phyloP scores from a whole-genome alignment of 2,888 invertebrate genomes.

The Temnothorax ravouxi region DNA sequence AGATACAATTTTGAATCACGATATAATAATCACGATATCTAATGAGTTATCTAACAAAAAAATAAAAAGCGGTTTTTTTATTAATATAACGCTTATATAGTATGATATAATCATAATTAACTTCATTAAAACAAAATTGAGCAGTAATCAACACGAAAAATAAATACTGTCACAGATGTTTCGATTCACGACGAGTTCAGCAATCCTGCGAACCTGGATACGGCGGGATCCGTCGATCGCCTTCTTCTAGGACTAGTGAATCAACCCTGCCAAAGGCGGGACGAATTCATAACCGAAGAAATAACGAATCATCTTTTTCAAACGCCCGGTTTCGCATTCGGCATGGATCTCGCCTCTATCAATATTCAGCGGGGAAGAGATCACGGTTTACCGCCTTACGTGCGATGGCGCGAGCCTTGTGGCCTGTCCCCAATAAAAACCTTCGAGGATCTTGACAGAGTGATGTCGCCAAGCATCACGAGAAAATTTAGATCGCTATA shows the following conservation, averaged over 20 bases:
- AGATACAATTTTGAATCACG: background rate
- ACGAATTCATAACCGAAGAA: conserved; percentile 93
- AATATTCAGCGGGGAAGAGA: conserved; percentile 95
- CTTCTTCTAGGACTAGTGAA: conserved; percentile 92
- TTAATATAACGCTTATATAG: background rate
- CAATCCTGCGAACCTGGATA: conserved; percentile 90
- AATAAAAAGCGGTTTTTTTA: background rate
- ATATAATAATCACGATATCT: background rate
- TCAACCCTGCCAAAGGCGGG: conserved; percentile 92
- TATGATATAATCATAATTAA: background rate
- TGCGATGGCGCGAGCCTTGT: conserved; percentile 93
- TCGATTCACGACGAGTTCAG: conserved; percentile 93
- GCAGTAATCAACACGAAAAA: background rate
- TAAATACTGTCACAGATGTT: conserved; percentile 88
- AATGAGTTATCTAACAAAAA: background rate
- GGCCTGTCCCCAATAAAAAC: conserved; percentile 89
- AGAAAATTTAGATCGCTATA: conserved; percentile 88
- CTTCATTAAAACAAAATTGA: background rate
- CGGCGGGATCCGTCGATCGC: conserved; percentile 93
- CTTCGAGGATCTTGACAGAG: conserved; percentile 91
- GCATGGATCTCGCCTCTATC: conserved; percentile 95
- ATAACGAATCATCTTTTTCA: conserved; percentile 95
- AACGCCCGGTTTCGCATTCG: conserved; percentile 90
- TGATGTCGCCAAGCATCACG: conserved; percentile 90
- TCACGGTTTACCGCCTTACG: conserved; percentile 94